These are phyloP conservation scores for Gallinago undulata DNA, from an alignment of 2,113 vertebrate species.

Conservation along the genomic window DNA sequence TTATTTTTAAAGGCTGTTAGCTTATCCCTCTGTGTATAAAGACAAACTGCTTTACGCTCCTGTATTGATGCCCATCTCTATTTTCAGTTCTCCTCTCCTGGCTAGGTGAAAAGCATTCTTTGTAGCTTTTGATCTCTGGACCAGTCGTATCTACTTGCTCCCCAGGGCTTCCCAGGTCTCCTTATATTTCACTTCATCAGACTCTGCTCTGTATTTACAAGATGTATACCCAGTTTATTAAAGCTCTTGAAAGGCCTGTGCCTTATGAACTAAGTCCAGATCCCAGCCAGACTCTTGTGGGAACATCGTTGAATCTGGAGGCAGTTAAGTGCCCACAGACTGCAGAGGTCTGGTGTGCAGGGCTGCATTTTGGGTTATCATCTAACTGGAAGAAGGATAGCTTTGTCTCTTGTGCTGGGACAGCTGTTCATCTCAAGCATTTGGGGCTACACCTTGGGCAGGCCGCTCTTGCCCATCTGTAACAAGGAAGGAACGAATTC, in stretches of 20 bases:
- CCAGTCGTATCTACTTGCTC: neutral
- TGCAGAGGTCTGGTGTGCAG: neutral
- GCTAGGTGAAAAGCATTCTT: neutral
- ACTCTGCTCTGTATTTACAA: neutral
- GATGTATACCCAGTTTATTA: neutral
- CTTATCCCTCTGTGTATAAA: neutral
- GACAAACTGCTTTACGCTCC: neutral
- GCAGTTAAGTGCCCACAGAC: neutral
- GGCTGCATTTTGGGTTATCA: neutral
- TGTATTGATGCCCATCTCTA: neutral
- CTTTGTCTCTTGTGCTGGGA: neutral
- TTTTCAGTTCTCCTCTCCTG: neutral
- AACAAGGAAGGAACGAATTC: neutral
- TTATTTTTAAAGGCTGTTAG: neutral
- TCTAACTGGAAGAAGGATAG: neutral
- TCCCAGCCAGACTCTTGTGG: neutral
- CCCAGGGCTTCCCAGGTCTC: neutral
- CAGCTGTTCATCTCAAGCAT: neutral
- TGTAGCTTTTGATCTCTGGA: neutral
- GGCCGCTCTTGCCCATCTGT: neutral
- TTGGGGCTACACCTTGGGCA: neutral
- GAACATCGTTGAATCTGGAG: neutral
- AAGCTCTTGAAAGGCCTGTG: neutral
- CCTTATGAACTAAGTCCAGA: neutral
- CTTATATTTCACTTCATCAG: neutral